Evolutionary conservation across 2,113 vertebrate species (phyloP), one percentile per base, ranked within the genome.

Genomic region (Prinia subflava): DNA sequence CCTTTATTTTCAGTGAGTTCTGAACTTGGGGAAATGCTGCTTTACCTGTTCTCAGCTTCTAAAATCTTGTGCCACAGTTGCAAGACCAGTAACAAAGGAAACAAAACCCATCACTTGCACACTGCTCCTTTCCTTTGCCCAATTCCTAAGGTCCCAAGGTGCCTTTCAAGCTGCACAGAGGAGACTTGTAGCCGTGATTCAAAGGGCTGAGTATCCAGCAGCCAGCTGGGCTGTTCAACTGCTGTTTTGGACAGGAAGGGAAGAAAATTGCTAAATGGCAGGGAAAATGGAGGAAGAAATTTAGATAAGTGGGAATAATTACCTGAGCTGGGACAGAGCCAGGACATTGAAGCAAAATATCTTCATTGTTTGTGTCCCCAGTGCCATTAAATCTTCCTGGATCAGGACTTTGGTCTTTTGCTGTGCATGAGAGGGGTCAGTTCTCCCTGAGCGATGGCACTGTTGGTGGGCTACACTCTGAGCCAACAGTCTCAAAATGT

Each of bases 211-310:
- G 35, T 57, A 47, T 76, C 76, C 80, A 86, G 65, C 64, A 93
- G 73, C 57, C 80, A 82, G 71, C 52, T 80, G 71, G 71, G 84
- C 53, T 71, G n/a, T 42, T 93, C 75, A 71, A 46, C 52, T 75
- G 60, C 44, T 90, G 41, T 12, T 81, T 90, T 83, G 80, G 76
- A 84, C 23, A 76, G 86, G 90, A 89, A 90, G 25, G 9, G 56
- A 87, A 93, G 80, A 94, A 92, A 94, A 96, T 88, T 79, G 44
- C n/a, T 90, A 89, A 94, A 92, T 60, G 37, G 5, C 23, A 53
- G 31, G 53, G 73, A 87, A 97, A 95, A 92, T 42, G 82, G 77
- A 94, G 70, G 90, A 95, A 95, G 95, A 92, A 92, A 90, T 97
- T 96, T 81, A 71, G 92, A 57, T 93, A 93, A 94, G 73, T 88